These are phyloP conservation scores for Cairina moschata DNA, from an alignment of 2,113 vertebrate species.

Conservation along the genomic window DNA sequence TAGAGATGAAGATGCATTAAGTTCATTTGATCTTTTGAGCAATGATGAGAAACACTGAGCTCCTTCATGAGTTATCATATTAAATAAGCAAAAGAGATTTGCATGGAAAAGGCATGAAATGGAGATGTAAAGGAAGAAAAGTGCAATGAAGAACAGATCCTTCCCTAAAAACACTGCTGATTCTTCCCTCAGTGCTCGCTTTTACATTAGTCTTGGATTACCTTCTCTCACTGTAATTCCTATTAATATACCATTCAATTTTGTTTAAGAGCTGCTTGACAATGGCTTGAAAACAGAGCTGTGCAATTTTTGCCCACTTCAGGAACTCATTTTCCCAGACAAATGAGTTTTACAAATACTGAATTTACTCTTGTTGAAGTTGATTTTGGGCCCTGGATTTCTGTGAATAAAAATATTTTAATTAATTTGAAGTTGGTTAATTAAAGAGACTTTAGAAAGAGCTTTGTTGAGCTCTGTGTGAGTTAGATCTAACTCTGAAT, in stretches of 20 bases:
- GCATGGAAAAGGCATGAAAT: neutral
- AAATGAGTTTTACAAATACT: slow-evolving; percentile 43
- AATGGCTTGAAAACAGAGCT: neutral
- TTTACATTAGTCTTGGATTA: neutral
- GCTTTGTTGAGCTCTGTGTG: neutral
- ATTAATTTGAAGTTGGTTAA: slow-evolving; percentile 45
- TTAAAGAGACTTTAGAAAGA: slow-evolving; percentile 50
- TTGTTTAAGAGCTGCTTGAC: neutral
- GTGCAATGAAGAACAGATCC: neutral
- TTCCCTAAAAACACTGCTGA: neutral
- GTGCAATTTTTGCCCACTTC: slow-evolving; percentile 40
- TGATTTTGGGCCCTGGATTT: neutral
- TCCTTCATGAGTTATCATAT: neutral
- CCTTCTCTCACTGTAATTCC: neutral
- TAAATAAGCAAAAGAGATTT: neutral
- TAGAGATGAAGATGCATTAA: neutral
- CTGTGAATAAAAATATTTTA: slow-evolving; percentile 56
- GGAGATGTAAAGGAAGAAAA: neutral
- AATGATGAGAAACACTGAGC: slow-evolving; percentile 6
- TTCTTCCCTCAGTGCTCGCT: neutral
- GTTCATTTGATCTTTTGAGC: slow-evolving; percentile 20
- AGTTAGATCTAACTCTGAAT: neutral
- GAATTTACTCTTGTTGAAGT: slow-evolving; percentile 15
- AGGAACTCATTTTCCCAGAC: slow-evolving; percentile 28
- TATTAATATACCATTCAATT: neutral